Percentiles rank a stretch among this genome's conserved stretches.
Evolutionary conservation across 30 jellyfish, hydroid and myxozoan genomes (phyloP).

Genomic region (Morbakka virulenta): DNA sequence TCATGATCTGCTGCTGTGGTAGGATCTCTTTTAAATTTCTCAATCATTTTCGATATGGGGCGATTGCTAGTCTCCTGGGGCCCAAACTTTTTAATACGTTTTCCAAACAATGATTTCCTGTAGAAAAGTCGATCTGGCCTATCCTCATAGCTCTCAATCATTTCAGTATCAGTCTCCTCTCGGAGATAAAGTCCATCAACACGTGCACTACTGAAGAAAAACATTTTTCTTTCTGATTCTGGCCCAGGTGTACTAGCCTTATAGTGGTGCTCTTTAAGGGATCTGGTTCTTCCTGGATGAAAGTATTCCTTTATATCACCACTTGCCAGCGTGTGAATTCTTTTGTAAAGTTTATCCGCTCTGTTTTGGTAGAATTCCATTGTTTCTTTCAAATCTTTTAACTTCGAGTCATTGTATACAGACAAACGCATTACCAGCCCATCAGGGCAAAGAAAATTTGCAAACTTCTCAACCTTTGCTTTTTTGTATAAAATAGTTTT

Average conservation of each 20-base stretch:
- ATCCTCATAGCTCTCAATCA: slow-evolving; percentile 66
- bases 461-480: slow-evolving; percentile 81
- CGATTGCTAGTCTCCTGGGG: slow-evolving; percentile 61
- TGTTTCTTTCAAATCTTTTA: slow-evolving; percentile 69
- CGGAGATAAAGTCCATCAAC: slow-evolving; percentile 85
- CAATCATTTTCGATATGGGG: slow-evolving; percentile 81
- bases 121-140: slow-evolving; percentile 67
- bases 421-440: slow-evolving; percentile 82
- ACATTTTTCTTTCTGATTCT: slow-evolving; percentile 79
- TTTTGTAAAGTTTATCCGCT: slow-evolving; percentile 65
- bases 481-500: slow-evolving; percentile 75
- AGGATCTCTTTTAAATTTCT: slow-evolving; percentile 51
- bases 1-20: slow-evolving; percentile 56
- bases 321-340: slow-evolving; percentile 61
- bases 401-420: slow-evolving; percentile 60
- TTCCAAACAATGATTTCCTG: slow-evolving; percentile 62
- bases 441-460: slow-evolving; percentile 71
- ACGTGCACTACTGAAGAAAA: slow-evolving; percentile 79
- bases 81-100: slow-evolving; percentile 84
- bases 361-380: slow-evolving; percentile 78
- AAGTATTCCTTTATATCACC: slow-evolving; percentile 69
- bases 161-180: slow-evolving; percentile 58
- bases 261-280: slow-evolving; percentile 76
- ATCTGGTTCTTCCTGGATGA: slow-evolving; percentile 73
- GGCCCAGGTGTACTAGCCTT: slow-evolving; percentile 83